A percentile compares a stretch with the other conserved stretches of the same genome.
phyloP scores from a whole-genome alignment of 2,113 vertebrate genomes.

The Boleophthalmus pectinirostris region DNA sequence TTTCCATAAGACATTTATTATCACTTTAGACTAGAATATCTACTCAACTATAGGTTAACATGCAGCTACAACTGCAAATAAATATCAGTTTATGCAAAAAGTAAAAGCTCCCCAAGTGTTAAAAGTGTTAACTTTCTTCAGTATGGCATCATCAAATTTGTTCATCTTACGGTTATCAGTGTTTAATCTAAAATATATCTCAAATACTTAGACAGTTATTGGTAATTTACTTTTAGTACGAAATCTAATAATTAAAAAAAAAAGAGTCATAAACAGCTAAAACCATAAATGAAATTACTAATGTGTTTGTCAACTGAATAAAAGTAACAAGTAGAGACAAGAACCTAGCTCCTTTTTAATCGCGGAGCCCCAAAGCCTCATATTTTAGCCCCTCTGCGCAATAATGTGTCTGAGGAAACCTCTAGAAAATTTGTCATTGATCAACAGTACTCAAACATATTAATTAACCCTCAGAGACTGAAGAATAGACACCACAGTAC shows the following conservation, averaged over 20 bases:
- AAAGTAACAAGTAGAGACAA: neutral
- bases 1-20: slow-evolving; percentile 11
- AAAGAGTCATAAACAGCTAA: neutral
- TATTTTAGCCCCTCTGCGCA: too few relatives aligned
- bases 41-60: neutral
- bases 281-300: neutral
- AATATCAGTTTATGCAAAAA: neutral
- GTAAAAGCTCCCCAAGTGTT: neutral
- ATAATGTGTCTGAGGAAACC: too few relatives aligned
- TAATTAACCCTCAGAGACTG: too few relatives aligned
- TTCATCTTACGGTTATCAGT: too few relatives aligned
- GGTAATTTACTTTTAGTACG: too few relatives aligned
- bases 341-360: neutral
- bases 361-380: neutral
- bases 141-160: too few relatives aligned
- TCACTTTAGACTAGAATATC: neutral
- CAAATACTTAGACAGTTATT: too few relatives aligned
- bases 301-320: neutral
- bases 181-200: too few relatives aligned
- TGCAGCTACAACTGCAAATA: neutral
- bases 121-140: neutral
- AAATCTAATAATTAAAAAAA: neutral
- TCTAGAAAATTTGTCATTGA: too few relatives aligned
- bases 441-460: too few relatives aligned
- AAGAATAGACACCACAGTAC: neutral